These are phyloP conservation scores for Pseudococcus longispinus DNA, from an alignment of 2,888 invertebrate genomes.

Conservation along the genomic window DNA sequence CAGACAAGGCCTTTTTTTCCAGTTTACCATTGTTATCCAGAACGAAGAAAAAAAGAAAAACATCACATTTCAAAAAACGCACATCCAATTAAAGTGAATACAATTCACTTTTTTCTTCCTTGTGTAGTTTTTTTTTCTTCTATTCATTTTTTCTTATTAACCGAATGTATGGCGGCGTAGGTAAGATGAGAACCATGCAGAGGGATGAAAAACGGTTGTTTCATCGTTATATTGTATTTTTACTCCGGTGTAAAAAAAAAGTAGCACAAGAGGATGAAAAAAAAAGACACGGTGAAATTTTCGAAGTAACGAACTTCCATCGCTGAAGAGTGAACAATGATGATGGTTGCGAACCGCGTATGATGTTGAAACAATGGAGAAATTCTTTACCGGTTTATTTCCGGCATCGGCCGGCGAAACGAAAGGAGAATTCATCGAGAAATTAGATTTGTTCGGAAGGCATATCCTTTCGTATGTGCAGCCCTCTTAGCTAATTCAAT, in stretches of 20 bases:
- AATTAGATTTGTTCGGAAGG: constrained; percentile 10
- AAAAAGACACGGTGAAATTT: not conserved
- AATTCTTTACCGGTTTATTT: constrained; percentile 12
- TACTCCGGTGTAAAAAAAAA: not conserved
- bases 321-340: not conserved
- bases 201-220: not conserved
- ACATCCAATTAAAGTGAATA: constrained; percentile 28
- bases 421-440: not conserved
- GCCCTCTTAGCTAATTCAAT: not conserved
- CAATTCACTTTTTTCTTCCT: not conserved
- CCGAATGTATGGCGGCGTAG: not conserved
- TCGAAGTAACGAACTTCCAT: not conserved
- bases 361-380: not conserved
- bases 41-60: not conserved
- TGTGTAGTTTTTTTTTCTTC: not conserved
- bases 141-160: constrained; percentile 24
- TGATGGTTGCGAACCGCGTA: not conserved
- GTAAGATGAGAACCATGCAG: not conserved
- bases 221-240: not conserved
- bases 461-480: not conserved
- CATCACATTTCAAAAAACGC: not conserved
- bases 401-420: not conserved
- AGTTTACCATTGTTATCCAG: not conserved
- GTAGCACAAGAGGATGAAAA: not conserved
- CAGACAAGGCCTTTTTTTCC: not conserved